Conservation (phyloP, 2,888 invertebrate genomes). For the Drosophila colorata region DNA sequence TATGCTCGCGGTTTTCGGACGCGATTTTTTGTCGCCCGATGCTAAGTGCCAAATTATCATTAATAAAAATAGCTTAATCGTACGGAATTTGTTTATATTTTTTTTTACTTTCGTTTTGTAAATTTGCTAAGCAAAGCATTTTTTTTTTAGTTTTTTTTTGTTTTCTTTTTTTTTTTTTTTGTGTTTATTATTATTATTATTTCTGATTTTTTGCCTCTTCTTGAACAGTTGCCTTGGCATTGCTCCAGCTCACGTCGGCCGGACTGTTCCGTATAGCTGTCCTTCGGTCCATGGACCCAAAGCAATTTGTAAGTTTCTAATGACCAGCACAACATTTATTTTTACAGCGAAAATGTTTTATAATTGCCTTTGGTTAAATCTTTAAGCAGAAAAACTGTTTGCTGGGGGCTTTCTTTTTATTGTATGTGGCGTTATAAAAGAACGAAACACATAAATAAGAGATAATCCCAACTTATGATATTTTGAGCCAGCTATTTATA, state of each 20-base stretch:
- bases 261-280: constrained; percentile 1
- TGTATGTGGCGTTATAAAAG: too few relatives aligned
- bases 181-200: constrained; percentile 23
- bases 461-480: not conserved
- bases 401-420: not conserved
- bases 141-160: constrained; percentile 10
- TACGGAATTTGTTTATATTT: constrained; percentile 56
- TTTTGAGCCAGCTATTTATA: not conserved
- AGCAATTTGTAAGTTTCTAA: constrained; percentile 10
- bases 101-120: constrained; percentile 33
- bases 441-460: not conserved
- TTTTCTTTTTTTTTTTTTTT: constrained; percentile 13
- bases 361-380: not conserved
- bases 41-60: constrained; percentile 78
- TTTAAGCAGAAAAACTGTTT: not conserved
- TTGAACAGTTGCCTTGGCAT: constrained; percentile 68
- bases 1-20: constrained; percentile 46
- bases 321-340: constrained; percentile 3
- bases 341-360: constrained; percentile 12
- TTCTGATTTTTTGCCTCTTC: constrained; percentile 25
- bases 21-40: constrained; percentile 57
- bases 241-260: constrained; percentile 76
- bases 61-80: constrained; percentile 78
- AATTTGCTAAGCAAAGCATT: constrained; percentile 35
- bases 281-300: constrained; percentile 1